Percentiles rank a stretch among this genome's conserved stretches.
Conservation (phyloP, 2,888 invertebrate genomes). For the Ditylenchus weischeri region DNA sequence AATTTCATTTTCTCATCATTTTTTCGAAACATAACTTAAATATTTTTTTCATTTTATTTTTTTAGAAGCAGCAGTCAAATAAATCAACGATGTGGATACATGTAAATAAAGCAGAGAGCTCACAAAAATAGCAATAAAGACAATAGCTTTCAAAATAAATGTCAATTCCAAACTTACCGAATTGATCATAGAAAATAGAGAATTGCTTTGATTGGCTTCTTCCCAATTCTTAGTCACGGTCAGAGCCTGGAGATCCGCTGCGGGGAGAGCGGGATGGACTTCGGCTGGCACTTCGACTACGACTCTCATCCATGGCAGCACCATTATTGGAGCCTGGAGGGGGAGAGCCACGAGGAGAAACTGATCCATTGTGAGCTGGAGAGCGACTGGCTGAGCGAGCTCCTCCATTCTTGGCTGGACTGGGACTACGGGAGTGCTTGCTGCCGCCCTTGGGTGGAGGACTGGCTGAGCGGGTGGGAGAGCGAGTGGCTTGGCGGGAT, state of each 20-base stretch:
- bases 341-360: constrained; percentile 11
- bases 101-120: no score
- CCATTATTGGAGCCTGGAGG: neutral
- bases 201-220: no score
- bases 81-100: no score
- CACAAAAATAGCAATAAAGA: no score
- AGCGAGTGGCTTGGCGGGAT: constrained; percentile 26
- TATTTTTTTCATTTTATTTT: no score
- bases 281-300: neutral
- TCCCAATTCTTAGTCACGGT: neutral
- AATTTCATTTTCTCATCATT: no score
- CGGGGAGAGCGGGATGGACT: constrained; percentile 2
- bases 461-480: constrained; percentile 20
- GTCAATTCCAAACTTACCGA: no score
- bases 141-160: no score
- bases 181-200: no score
- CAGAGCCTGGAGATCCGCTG: constrained; percentile 1
- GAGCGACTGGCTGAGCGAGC: constrained; percentile 22
- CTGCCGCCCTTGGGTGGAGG: constrained; percentile 15
- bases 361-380: constrained; percentile 16
- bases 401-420: constrained; percentile 1
- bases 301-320: neutral
- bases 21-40: no score
- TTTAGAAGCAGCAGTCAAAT: no score
- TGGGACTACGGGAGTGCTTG: constrained; percentile 6